Conservation (phyloP, 2,113 vertebrate genomes). For the Megaceryle torquata region DNA sequence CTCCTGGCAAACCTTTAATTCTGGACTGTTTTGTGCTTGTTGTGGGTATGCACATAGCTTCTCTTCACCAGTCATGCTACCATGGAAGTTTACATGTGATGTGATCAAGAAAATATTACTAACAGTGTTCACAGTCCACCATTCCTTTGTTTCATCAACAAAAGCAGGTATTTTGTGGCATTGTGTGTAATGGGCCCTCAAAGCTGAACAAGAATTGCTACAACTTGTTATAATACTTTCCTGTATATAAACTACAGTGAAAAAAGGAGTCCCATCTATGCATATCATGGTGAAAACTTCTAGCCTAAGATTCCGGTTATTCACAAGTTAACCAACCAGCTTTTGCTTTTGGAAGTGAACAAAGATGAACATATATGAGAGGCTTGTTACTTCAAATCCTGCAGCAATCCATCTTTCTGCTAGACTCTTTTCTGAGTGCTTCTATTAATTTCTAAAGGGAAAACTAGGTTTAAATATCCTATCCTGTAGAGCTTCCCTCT, state of each 20-base stretch:
- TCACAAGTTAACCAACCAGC: not conserved
- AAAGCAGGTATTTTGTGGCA: not conserved
- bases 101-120: not conserved
- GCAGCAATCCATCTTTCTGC: not conserved
- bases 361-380: not conserved
- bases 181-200: not conserved
- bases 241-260: not conserved
- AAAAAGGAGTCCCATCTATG: not conserved
- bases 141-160: not conserved
- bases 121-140: not conserved
- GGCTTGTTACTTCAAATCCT: not conserved
- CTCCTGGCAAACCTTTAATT: not conserved
- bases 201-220: not conserved
- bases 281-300: not conserved
- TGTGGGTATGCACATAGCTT: not conserved
- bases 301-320: not conserved
- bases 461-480: not conserved
- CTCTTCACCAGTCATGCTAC: not conserved
- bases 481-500: not conserved
- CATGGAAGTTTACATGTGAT: not conserved
- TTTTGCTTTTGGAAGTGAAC: not conserved
- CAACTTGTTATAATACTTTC: not conserved
- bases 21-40: not conserved
- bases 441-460: not conserved
- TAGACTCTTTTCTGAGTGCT: not conserved